Base-by-base conservation (phyloP, 2,888 invertebrate genomes). In the Chironomus tentans region DNA sequence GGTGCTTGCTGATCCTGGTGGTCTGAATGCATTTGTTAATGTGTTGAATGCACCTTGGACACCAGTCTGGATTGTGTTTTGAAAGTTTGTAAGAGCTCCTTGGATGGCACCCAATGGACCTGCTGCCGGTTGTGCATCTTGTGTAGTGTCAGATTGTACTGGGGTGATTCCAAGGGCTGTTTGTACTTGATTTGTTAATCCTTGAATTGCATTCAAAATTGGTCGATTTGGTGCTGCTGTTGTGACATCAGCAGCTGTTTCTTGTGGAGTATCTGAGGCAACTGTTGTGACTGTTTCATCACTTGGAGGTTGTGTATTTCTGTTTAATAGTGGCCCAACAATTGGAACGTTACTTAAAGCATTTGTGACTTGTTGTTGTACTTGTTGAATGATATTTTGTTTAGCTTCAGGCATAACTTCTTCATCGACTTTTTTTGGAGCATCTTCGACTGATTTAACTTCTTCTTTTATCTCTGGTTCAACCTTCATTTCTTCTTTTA, bases 361-460 rank as follows among this genome's bases (percentile, higher is more conserved):
- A 18, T 47, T 46, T 47, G 38, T 70, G 70, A 18, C 47, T n/a
- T 22, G 65, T 65, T 65, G 56, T 6, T 15, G 15, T 1, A 18
- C 15, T 28, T 68, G 24, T 68, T 70, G 70, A 48, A 70, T 46
- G 21, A 70, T 18, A 13, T 15, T 71, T 73, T 56, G 72, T 18
- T 46, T 28, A 10, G 24, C 65, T 21, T 65, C 65, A 24, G 65
- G 65, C 24, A 12, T 65, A 12, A 21, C 10, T 24, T 56, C 56
- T 56, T 38, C 38, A 10, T 38, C 38, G 7, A 10, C 38, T 7
- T 38, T 38, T 38, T 38, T 56, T 56, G 56, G 56, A 38, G 7
- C 38, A 10, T 38, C 38, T 15, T 56, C 56, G 6, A 56, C 6
- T 56, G n/a, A 18, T 15, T 56, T 56, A 3, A 56, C 56, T 56